Percentiles rank a stretch among this genome's conserved stretches.
Conservation (phyloP, 2,888 invertebrate genomes). For the Drosophila sordidapex region DNA sequence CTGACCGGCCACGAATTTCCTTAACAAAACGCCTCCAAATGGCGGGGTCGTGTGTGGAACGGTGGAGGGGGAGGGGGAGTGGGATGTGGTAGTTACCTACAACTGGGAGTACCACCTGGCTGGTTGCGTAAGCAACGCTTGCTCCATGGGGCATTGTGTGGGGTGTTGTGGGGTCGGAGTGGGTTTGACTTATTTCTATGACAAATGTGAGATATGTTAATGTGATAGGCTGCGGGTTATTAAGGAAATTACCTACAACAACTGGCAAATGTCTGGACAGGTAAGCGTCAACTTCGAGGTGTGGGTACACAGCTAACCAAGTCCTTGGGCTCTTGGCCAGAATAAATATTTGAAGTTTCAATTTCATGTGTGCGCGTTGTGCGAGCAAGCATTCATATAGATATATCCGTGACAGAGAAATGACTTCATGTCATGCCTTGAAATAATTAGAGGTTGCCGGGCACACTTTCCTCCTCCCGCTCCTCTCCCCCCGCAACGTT, state of each 20-base stretch:
- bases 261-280: slow-evolving; percentile 33
- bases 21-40: slow-evolving; percentile 72
- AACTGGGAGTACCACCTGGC: slow-evolving; percentile 56
- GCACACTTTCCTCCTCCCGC: slow-evolving; percentile 2
- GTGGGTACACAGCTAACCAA: slow-evolving; percentile 14
- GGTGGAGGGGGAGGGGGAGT: background rate
- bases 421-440: slow-evolving; percentile 83
- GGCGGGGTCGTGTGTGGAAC: background rate
- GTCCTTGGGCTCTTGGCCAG: slow-evolving; percentile 59
- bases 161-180: slow-evolving; percentile 26
- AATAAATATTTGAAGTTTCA: slow-evolving; percentile 79
- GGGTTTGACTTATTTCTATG: slow-evolving; percentile 73
- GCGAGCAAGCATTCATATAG: slow-evolving; percentile 63
- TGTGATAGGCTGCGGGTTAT: slow-evolving; percentile 78
- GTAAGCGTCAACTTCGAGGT: background rate
- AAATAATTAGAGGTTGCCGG: slow-evolving; percentile 80
- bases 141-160: slow-evolving; percentile 49
- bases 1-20: slow-evolving; percentile 55
- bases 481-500: background rate
- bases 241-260: slow-evolving; percentile 73
- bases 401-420: slow-evolving; percentile 70
- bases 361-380: slow-evolving; percentile 56
- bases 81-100: background rate
- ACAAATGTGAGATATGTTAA: slow-evolving; percentile 79
- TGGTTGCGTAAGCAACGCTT: slow-evolving; percentile 51